Conservation (phyloP, 2,888 invertebrate genomes). For the Rotaria magnacalcarata region DNA sequence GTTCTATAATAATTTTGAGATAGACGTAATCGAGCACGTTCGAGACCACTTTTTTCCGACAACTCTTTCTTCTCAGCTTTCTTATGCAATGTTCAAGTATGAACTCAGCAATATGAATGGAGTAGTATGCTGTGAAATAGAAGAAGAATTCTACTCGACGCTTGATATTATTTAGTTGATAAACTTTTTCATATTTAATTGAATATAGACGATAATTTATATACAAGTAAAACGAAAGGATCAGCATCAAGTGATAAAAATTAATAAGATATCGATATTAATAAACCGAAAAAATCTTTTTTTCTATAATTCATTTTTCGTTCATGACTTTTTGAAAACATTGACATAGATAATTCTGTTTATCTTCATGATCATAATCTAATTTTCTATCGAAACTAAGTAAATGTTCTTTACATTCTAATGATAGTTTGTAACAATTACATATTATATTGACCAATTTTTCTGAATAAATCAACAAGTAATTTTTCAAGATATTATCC, state of each 20-base stretch:
- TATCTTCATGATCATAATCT: slow-evolving; percentile 39
- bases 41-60: not conserved
- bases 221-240: too few species aligned
- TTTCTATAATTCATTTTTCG: too few species aligned
- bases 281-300: not conserved
- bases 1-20: not conserved
- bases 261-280: not conserved
- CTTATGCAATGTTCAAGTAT: too few species aligned
- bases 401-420: slow-evolving; percentile 45
- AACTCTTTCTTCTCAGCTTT: not conserved
- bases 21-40: not conserved
- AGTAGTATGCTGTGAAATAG: too few species aligned
- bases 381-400: slow-evolving; percentile 39
- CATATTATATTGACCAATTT: not conserved
- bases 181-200: too few species aligned
- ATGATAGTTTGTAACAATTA: slow-evolving; percentile 43
- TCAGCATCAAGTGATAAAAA: not conserved
- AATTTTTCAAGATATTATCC: slow-evolving; percentile 39
- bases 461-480: slow-evolving; percentile 37
- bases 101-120: too few species aligned
- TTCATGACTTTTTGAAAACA: slow-evolving; percentile 15
- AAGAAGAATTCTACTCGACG: too few species aligned
- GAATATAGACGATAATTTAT: too few species aligned
- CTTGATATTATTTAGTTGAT: too few species aligned
- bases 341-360: slow-evolving; percentile 44